Evolutionary conservation across 2,113 vertebrate species (phyloP).

Genomic region (Mormyrus iriodes): DNA sequence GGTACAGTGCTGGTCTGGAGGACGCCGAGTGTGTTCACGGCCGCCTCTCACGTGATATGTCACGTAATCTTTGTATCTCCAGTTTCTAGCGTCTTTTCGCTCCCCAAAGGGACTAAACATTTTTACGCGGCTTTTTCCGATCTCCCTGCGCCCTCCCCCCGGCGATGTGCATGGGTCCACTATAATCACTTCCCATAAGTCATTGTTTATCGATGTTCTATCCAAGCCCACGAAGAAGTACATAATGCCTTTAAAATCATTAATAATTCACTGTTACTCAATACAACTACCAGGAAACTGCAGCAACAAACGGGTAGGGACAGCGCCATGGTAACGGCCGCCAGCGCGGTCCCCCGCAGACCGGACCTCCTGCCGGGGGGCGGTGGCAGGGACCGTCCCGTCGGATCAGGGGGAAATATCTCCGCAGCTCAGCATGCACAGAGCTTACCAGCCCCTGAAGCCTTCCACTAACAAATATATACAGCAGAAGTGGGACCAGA

Average conservation of each 20-base stretch:
- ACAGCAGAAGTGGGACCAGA: conserved; percentile 64
- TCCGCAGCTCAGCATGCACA: conserved; percentile 48
- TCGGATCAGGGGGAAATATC: not conserved
- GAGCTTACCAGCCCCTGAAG: conserved; percentile 58
- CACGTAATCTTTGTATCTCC: not conserved
- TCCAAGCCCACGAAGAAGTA: not conserved
- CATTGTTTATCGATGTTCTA: not conserved
- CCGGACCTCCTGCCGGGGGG: conserved; percentile 4
- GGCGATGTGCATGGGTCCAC: not conserved
- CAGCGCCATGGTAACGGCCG: conserved; percentile 29
- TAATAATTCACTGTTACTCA: conserved; percentile 39
- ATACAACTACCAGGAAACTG: conserved; percentile 29
- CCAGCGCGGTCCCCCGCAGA: not conserved
- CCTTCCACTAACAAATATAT: conserved; percentile 59
- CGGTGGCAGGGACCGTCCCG: not conserved
- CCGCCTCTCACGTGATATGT: not conserved
- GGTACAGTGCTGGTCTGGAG: not conserved
- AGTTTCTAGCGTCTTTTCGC: not conserved
- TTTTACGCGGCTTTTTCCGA: not conserved
- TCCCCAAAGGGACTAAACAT: not conserved
- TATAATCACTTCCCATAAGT: not conserved
- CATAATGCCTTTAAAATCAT: conserved; percentile 10
- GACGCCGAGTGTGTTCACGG: not conserved
- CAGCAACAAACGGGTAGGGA: not conserved
- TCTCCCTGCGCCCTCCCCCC: not conserved